These are phyloP conservation scores for Nyctibius bracteatus DNA, from an alignment of 2,113 vertebrate genomes.

Conservation along the genomic window DNA sequence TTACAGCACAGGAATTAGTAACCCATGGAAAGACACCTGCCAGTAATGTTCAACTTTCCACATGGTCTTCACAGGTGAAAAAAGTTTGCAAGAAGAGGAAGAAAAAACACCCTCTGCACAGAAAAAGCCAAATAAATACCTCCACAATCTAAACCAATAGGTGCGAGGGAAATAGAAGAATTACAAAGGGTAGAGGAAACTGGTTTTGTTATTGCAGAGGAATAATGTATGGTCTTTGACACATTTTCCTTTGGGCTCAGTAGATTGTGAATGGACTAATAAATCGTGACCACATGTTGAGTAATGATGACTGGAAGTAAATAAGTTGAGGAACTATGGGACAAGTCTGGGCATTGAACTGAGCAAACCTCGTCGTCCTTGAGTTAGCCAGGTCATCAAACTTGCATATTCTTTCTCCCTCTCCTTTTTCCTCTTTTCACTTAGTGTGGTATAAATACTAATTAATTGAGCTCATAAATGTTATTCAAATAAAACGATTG, in stretches of 20 bases:
- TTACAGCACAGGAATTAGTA: constrained; percentile 35
- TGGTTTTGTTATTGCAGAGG: not conserved
- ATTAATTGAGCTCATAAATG: constrained; percentile 57
- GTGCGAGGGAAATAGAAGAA: not conserved
- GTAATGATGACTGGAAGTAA: constrained; percentile 40
- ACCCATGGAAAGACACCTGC: constrained; percentile 37
- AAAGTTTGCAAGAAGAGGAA: constrained; percentile 68
- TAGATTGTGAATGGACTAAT: constrained; percentile 45
- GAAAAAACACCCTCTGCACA: constrained; percentile 28
- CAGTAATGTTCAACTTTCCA: constrained; percentile 50
- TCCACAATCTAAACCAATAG: constrained; percentile 25
- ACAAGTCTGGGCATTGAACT: constrained; percentile 53
- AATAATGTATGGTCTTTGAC: not conserved
- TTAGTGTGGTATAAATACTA: constrained; percentile 54
- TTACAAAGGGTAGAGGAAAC: not conserved
- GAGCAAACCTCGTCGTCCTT: not conserved
- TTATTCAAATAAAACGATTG: constrained; percentile 55
- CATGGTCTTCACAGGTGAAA: constrained; percentile 62
- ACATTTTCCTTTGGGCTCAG: constrained; percentile 9
- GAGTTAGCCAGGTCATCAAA: constrained; percentile 54
- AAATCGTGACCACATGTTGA: constrained; percentile 2
- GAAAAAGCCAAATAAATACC: constrained; percentile 50
- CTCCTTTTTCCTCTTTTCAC: constrained; percentile 50
- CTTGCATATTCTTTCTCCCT: constrained; percentile 57
- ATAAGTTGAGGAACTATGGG: constrained; percentile 46